phyloP scores from a whole-genome alignment of 2,797 vertebrate genomes.

The Saxicola maurus region DNA sequence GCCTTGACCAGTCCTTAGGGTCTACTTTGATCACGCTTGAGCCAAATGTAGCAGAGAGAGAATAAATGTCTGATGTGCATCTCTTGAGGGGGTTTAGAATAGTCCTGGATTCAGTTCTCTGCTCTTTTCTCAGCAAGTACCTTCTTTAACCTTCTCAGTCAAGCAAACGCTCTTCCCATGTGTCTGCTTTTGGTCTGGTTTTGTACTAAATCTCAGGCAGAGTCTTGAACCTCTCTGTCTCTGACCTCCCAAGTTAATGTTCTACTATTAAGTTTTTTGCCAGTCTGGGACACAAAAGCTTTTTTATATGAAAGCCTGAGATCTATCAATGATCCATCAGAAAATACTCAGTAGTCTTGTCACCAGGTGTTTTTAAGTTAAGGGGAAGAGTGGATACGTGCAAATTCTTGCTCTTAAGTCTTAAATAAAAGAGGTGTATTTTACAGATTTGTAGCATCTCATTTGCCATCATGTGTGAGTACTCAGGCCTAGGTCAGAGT shows the following conservation, averaged over 20 bases:
- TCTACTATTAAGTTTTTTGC: not conserved
- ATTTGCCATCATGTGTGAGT: not conserved
- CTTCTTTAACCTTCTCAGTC: not conserved
- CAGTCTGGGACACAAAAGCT: not conserved
- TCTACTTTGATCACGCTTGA: constrained; percentile 36
- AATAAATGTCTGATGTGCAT: not conserved
- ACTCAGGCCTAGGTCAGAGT: fast-evolving
- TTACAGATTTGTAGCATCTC: not conserved
- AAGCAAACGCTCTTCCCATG: not conserved
- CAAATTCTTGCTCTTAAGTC: not conserved
- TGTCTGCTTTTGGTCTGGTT: not conserved
- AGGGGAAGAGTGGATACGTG: not conserved
- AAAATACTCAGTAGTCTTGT: not conserved
- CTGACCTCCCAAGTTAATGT: not conserved
- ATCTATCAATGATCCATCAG: not conserved
- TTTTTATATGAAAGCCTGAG: not conserved
- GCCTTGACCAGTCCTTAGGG: constrained; percentile 20
- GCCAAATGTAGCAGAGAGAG: not conserved
- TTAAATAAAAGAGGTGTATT: not conserved
- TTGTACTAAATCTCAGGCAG: not conserved
- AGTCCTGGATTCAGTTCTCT: not conserved
- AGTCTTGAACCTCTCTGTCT: not conserved
- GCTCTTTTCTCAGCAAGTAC: not conserved
- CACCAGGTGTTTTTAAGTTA: not conserved
- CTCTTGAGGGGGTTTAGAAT: not conserved